A percentile compares a stretch with the other conserved stretches of the same genome.
phyloP scores from a whole-genome alignment of 2,888 invertebrate genomes.

The Amphipyra berbera region DNA sequence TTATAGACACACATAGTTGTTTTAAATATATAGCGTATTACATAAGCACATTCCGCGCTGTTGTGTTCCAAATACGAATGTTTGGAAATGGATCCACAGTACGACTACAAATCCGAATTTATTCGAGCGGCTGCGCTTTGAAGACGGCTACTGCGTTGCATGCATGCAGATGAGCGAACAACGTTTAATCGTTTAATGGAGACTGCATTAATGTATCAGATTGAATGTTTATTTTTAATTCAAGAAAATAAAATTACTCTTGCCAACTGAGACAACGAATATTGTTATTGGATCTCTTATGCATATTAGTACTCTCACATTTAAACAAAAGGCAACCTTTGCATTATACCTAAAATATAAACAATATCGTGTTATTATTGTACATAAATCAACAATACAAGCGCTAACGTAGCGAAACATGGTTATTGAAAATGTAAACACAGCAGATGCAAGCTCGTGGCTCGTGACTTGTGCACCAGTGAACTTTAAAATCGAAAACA shows the following conservation, averaged over 20 bases:
- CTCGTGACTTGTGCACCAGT: slow-evolving; percentile 68
- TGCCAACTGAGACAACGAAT: slow-evolving; percentile 42
- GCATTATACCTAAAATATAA: slow-evolving; percentile 50
- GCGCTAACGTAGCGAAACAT: slow-evolving; percentile 60
- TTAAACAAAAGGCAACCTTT: slow-evolving; percentile 33
- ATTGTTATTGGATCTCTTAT: slow-evolving; percentile 34
- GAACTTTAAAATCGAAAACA: slow-evolving; percentile 74
- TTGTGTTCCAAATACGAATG: slow-evolving; percentile 61
- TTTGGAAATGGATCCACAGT: slow-evolving; percentile 64
- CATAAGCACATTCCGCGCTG: slow-evolving; percentile 28
- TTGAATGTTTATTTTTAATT: slow-evolving; percentile 75
- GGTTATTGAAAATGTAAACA: slow-evolving; percentile 69
- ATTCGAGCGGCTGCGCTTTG: slow-evolving; percentile 82
- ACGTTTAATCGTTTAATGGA: slow-evolving; percentile 86
- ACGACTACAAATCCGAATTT: slow-evolving; percentile 77
- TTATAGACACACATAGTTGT: slow-evolving; percentile 12
- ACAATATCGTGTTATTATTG: slow-evolving; percentile 37
- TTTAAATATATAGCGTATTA: slow-evolving; percentile 25
- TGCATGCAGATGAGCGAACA: slow-evolving; percentile 85
- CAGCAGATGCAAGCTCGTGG: slow-evolving; percentile 60
- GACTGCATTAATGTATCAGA: slow-evolving; percentile 84
- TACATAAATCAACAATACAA: slow-evolving; percentile 62
- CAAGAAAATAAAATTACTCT: slow-evolving; percentile 65
- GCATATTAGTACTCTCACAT: slow-evolving; percentile 23
- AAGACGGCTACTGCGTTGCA: slow-evolving; percentile 77